A percentile compares a stretch with the other conserved stretches of the same genome.
phyloP scores from a whole-genome alignment of 1,140 invertebrate species.

The Notospermus geniculatus region DNA sequence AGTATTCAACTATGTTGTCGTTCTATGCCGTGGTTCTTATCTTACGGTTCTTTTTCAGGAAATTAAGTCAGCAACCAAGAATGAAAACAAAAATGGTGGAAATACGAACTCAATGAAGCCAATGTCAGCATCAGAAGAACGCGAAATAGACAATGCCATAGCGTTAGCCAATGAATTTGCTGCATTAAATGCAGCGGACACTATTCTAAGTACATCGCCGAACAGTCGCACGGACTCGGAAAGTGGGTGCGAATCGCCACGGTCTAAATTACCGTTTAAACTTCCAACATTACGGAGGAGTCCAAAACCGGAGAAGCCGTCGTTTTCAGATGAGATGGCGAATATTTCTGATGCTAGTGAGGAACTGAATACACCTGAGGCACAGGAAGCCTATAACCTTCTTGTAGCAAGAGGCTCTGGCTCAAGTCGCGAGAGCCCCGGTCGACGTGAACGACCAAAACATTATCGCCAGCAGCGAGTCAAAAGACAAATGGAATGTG shows the following conservation, averaged over 20 bases:
- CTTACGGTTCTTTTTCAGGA: slow-evolving; percentile 3
- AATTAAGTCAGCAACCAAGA: slow-evolving; percentile 4
- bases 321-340: slow-evolving; percentile 57
- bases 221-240: slow-evolving; percentile 36
- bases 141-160: slow-evolving; percentile 89
- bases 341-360: slow-evolving; percentile 36
- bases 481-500: no score
- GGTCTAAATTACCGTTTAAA: slow-evolving; percentile 79
- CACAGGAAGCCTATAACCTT: slow-evolving; percentile 87
- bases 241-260: slow-evolving; percentile 63
- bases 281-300: slow-evolving; percentile 58
- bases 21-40: no score
- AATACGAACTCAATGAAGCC: slow-evolving; percentile 66
- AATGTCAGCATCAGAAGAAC: slow-evolving; percentile 89
- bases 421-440: neutral
- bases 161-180: slow-evolving; percentile 91
- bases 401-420: slow-evolving; percentile 73
- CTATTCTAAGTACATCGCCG: slow-evolving; percentile 17
- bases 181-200: slow-evolving; percentile 13
- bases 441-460: no score
- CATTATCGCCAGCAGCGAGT: no score
- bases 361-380: slow-evolving; percentile 49
- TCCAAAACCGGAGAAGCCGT: slow-evolving; percentile 50
- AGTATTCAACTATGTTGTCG: no score
- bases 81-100: slow-evolving; percentile 4